Percentiles rank a stretch among this genome's conserved stretches.
phyloP scores from a whole-genome alignment of 2,113 vertebrate species.

The Pseudorectes ferrugineus region DNA sequence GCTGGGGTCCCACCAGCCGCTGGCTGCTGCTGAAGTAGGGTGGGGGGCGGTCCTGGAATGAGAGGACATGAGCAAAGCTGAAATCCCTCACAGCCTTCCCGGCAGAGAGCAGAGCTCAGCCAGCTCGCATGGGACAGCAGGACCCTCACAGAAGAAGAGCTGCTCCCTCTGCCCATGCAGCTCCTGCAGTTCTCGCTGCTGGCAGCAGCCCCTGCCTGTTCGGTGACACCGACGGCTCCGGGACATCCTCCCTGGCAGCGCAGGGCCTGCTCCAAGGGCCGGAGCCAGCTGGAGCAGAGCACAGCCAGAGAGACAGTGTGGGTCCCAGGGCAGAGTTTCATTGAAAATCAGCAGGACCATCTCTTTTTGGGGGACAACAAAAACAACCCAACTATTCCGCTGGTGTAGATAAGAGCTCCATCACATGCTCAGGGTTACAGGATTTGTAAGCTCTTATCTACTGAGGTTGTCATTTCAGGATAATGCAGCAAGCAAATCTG shows the following conservation, averaged over 20 bases:
- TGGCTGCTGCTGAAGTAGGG: slow-evolving; percentile 81
- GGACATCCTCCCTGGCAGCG: accelerated
- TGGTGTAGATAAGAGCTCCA: neutral
- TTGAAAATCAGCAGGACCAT: neutral
- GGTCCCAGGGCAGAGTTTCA: neutral
- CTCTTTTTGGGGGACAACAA: neutral
- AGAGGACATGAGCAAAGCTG: neutral
- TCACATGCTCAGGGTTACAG: neutral
- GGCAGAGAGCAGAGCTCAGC: neutral
- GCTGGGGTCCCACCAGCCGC: slow-evolving; percentile 66
- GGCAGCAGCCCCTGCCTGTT: neutral
- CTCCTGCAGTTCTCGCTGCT: accelerated
- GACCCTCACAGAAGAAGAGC: neutral
- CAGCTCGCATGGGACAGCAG: accelerated
- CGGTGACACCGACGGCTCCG: accelerated
- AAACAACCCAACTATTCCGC: accelerated
- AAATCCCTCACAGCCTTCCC: neutral
- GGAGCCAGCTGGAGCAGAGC: neutral
- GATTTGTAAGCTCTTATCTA: neutral
- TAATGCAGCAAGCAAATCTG: neutral
- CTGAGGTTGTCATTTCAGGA: neutral
- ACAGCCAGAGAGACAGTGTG: neutral
- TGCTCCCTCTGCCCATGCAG: neutral
- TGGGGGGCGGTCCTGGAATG: slow-evolving; percentile 61
- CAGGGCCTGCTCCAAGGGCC: neutral